Evolutionary conservation across 2,888 invertebrate genomes (phyloP).

Genomic region (Tetragonula carbonaria): DNA sequence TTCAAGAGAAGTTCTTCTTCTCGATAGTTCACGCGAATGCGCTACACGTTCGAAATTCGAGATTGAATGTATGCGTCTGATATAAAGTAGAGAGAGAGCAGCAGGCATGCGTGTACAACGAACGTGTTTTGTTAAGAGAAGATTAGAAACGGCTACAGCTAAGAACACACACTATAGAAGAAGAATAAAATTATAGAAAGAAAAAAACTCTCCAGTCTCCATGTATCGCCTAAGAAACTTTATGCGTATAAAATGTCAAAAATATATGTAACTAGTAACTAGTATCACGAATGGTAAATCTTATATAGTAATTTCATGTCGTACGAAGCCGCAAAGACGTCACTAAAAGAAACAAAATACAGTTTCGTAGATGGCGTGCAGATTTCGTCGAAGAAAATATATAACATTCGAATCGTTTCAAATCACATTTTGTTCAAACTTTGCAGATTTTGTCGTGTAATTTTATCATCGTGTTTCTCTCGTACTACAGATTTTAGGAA

Average conservation of each 20-base stretch:
- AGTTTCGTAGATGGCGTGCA: conserved; percentile 54
- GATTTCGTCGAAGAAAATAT: conserved; percentile 42
- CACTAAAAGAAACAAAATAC: conserved; percentile 55
- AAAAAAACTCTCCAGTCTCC: conserved; percentile 22
- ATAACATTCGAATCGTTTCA: not conserved
- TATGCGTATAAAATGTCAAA: conserved; percentile 15
- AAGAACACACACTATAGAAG: conserved; percentile 68
- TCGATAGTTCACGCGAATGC: conserved; percentile 46
- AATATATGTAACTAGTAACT: not conserved
- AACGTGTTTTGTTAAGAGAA: conserved; percentile 67
- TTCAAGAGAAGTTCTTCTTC: conserved; percentile 24
- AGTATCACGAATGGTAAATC: not conserved
- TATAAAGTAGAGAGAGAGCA: conserved; percentile 67
- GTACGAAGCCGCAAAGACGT: conserved; percentile 52
- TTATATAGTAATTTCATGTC: conserved; percentile 20
- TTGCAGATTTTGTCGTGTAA: not conserved
- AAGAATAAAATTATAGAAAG: conserved; percentile 52
- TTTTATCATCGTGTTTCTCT: not conserved
- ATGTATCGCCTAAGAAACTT: conserved; percentile 17
- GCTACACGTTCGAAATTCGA: conserved; percentile 35
- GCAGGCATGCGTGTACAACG: conserved; percentile 77
- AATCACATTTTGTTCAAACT: too few species aligned
- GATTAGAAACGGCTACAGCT: conserved; percentile 69
- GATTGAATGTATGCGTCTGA: conserved; percentile 54
- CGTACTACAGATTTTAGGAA: not conserved